Evolutionary conservation across 2,888 invertebrate species (phyloP), one percentile per base, ranked within the genome.

Genomic region (Ecdyonurus torrentis): DNA sequence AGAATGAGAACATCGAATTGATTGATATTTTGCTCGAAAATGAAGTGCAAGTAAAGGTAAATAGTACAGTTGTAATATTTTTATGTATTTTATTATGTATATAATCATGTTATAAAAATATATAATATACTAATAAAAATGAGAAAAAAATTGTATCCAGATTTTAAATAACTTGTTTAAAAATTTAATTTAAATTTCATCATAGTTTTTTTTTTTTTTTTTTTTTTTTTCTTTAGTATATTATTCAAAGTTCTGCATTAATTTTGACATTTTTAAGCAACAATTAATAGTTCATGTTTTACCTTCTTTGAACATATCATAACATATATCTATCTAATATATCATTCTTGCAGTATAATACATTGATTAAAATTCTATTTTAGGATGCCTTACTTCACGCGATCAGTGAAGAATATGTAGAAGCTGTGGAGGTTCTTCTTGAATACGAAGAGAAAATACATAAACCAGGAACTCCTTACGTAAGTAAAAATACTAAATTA

Each of bases 391-490:
- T 97, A 59, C 80, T 98, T 50, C 96, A 97, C 74, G 96, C 98
- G 62, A 97, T 98, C 72, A 93, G 92, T 72, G 97, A 98, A 76
- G 96, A 98, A 73, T 98, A 96, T 73, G 96, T 98, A 63, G 97
- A 98, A 75, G 97, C 94, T 0, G 97, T 97, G 3, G 97, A 98
- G 76, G 78, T 95, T 59, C 79, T 98, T n/a, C 78, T 98, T 66
- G 86, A 89, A 69, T 92, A 93, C 85, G 92, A 94, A 74, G 93
- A 94, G 72, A 81, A 83, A 2, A 80, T 84, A 70, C 91, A 92
- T 70, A 79, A 82, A 58, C 76, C 81, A 7, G 90, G 90, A 25
- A 81, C 86, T 67, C 85, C 87, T 66, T 91, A 91, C 72, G 91
- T 91, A 74, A 82, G 85, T 76, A 60, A 25, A 20, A 19, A 10